Conservation (phyloP, 2,797 vertebrate genomes). For the Crenuchus spilurus region DNA sequence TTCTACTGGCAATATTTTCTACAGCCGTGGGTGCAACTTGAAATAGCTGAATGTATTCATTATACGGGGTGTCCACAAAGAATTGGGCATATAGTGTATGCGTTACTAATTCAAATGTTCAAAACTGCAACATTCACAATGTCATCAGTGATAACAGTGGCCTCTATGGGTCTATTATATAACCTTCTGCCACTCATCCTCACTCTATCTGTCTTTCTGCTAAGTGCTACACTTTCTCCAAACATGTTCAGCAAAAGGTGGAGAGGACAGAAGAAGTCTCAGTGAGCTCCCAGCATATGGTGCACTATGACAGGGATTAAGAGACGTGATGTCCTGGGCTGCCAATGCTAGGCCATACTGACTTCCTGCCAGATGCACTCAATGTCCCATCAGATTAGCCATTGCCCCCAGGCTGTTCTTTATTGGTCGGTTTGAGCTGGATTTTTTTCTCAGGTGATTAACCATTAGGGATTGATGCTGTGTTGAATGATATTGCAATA, state of each 20-base stretch:
- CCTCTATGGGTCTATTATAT: background rate
- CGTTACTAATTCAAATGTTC: too few species aligned
- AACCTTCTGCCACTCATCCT: background rate
- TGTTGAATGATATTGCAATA: too few species aligned
- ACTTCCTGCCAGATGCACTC: conserved; percentile 13
- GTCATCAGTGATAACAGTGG: background rate
- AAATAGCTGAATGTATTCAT: too few species aligned
- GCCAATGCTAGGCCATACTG: conserved; percentile 27
- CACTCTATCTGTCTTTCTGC: conserved; percentile 40
- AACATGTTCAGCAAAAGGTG: conserved; percentile 64
- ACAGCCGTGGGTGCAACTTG: too few species aligned
- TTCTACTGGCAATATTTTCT: too few species aligned
- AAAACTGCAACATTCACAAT: too few species aligned
- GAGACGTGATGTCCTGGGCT: conserved; percentile 55
- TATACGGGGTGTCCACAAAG: too few species aligned
- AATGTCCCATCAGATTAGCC: conserved; percentile 28
- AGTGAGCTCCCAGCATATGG: conserved; percentile 64
- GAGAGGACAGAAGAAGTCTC: conserved; percentile 60
- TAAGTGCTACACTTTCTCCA: conserved; percentile 28
- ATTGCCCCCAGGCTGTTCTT: conserved; percentile 16
- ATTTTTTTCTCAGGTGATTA: conserved; percentile 14
- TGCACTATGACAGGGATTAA: conserved; percentile 58
- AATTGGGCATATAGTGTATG: too few species aligned
- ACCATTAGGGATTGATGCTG: background rate
- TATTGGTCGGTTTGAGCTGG: conserved; percentile 1